Evolutionary conservation across 2,113 vertebrate species (phyloP).

Genomic region (Syrrhaptes paradoxus): DNA sequence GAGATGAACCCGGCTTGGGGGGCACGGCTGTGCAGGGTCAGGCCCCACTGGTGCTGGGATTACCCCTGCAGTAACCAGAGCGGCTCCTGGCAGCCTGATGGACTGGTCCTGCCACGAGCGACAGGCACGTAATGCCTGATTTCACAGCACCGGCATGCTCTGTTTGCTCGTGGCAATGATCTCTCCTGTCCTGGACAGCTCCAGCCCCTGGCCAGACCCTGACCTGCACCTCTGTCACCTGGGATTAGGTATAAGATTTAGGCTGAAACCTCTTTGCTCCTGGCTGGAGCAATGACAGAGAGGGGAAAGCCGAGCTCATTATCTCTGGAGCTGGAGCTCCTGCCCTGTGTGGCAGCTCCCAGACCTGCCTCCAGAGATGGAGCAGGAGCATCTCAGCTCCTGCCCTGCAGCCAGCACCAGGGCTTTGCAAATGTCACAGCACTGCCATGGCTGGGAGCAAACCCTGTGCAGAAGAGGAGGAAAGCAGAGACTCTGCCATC

Average conservation of each 20-base stretch:
- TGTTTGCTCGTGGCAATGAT: constrained; percentile 15
- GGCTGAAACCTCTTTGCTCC: background rate
- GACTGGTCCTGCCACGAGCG: background rate
- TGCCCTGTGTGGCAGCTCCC: background rate
- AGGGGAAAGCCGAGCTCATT: background rate
- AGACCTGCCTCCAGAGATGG: background rate
- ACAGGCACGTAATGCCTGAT: constrained; percentile 59
- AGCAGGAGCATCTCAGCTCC: background rate
- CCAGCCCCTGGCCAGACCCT: background rate
- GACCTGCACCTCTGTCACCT: constrained; percentile 11
- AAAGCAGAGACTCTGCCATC: background rate
- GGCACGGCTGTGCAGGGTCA: constrained; percentile 57
- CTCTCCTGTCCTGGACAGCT: background rate
- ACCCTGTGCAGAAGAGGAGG: background rate
- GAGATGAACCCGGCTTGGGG: constrained; percentile 67
- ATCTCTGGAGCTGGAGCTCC: background rate
- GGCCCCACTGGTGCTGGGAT: background rate
- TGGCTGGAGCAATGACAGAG: background rate
- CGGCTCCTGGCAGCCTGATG: background rate
- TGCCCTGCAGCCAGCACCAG: background rate
- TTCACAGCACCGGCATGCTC: constrained; percentile 23
- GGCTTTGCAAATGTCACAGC: background rate
- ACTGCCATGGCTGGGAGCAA: background rate
- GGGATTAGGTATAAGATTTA: constrained; percentile 26
- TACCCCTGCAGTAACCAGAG: background rate